These are phyloP conservation scores for Ophiothrix spiculata DNA, from an alignment of 35 echinoderm and acorn worm species.

Conservation along the genomic window DNA sequence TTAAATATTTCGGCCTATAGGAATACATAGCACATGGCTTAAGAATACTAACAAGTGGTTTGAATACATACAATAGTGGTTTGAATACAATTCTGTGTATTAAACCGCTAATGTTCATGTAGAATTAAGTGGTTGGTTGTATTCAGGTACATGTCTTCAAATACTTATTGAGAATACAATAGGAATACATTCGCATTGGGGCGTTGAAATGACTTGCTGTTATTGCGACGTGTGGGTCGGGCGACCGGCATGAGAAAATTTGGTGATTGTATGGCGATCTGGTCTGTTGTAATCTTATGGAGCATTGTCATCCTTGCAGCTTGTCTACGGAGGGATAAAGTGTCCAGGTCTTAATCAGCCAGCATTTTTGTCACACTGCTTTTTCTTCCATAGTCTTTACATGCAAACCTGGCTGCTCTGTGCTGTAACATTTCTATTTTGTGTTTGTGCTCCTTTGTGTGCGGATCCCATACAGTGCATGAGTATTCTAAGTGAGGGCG, in stretches of 20 bases:
- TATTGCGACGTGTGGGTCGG: no score
- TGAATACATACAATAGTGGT: no score
- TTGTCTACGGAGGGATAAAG: background rate
- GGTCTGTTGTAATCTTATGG: background rate
- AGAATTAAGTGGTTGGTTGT: no score
- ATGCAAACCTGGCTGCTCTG: background rate
- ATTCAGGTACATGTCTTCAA: no score
- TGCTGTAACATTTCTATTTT: constrained; percentile 21
- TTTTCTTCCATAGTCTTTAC: background rate
- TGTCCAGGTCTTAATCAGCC: background rate
- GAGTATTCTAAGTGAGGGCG: constrained; percentile 10
- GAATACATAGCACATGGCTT: no score
- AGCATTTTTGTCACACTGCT: background rate
- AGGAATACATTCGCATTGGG: no score
- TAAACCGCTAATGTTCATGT: no score
- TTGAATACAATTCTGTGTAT: no score
- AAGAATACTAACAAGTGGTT: no score
- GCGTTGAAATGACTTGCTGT: no score
- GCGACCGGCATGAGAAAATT: background rate
- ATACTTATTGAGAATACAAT: no score
- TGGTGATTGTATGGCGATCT: background rate
- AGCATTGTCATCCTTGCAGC: background rate
- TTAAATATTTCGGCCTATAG: no score
- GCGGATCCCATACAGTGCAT: constrained; percentile 16
- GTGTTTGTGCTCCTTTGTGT: constrained; percentile 7